Evolutionary conservation across 2,113 vertebrate genomes (phyloP), one percentile per base, ranked within the genome.

Genomic region (Oryzias celebensis): DNA sequence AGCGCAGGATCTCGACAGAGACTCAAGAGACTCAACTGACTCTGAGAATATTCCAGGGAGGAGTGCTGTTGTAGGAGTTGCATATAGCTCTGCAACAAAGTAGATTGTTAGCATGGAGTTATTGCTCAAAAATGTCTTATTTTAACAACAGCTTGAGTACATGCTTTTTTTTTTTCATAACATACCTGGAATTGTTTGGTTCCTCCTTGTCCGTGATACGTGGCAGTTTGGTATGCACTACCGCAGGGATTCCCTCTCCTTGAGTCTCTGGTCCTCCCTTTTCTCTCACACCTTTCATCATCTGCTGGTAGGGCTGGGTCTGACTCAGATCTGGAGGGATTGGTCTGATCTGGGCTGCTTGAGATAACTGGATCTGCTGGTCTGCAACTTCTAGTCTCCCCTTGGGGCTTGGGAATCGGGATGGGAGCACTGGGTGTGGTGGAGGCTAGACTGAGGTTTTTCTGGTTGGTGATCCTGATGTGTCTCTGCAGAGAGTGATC

Each of bases 51-150:
- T 69, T 98, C 97, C 31, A 98, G 91, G 0, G 95, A 94, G 2
- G 97, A 96, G 55, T 93, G 95, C 85, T 98, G 96, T 52, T 98
- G 96, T 31, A 98, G 93, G 31, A 98, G 88, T 17, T 98, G 97
- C 94, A 98, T 94, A 71, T 97, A 98, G 89, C 96, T 97, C 88
- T 96, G 95, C 78, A 83, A 89, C 13, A 83, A 17, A 65, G 18
- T 67, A 50, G 5, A 65, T 0, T 7, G 36, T 84, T 22, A 65
- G 43, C 22, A 65, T 17, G 14, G 7, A 17, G 0, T 13, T 44
- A 16, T 62, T 54, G 20, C 18, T 61, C 4, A 46, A 20, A 56
- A 22, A 16, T 13, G 0, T 17, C 4, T 58, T 10, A 20, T 54
- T 7, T 28, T 12, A 57, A 57, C 26, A 52, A 48, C 12, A 45